Conservation (phyloP, 2,113 vertebrate genomes). For the Orthonyx spaldingii region DNA sequence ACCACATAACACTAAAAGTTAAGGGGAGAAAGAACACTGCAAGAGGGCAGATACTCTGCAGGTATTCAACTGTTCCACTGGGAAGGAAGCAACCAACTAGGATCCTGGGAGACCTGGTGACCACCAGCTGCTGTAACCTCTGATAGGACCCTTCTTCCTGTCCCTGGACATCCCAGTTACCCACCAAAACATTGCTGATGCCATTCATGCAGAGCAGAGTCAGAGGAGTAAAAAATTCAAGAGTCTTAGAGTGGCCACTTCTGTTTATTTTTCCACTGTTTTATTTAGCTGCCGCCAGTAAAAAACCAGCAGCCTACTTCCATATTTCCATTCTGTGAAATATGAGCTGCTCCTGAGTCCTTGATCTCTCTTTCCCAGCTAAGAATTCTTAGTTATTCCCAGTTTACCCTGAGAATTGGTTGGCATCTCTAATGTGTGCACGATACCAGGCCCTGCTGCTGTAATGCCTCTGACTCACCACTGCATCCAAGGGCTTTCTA, state of each 20-base stretch:
- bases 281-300: constrained; percentile 11
- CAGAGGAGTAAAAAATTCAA: background rate
- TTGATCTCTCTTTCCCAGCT: background rate
- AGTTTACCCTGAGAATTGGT: background rate
- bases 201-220: background rate
- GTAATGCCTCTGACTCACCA: background rate
- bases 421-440: background rate
- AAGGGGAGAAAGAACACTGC: background rate
- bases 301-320: background rate
- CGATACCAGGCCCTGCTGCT: background rate
- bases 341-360: background rate
- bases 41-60: background rate
- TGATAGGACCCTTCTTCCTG: background rate
- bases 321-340: constrained; percentile 14
- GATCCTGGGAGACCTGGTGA: background rate
- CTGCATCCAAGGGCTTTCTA: background rate
- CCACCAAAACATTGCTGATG: background rate
- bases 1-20: background rate
- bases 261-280: constrained; percentile 51
- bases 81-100: background rate
- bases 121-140: background rate
- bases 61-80: background rate
- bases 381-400: background rate
- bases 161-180: background rate
- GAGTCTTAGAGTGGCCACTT: background rate